Evolutionary conservation across 2,888 invertebrate species (phyloP).

Genomic region (Lepetodrilus schrolli): DNA sequence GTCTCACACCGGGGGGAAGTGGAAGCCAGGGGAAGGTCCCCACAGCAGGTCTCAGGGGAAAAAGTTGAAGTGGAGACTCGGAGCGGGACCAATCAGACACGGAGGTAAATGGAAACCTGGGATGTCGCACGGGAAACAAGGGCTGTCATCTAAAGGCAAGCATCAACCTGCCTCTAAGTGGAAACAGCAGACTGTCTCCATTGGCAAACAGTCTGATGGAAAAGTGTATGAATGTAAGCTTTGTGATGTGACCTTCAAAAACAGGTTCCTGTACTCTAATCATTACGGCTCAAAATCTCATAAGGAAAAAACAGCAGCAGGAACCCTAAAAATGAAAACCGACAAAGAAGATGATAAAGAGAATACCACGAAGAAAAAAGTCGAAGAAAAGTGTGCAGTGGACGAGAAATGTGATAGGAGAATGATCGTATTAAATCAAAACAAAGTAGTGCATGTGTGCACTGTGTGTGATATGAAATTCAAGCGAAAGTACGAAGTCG

Average conservation of each 20-base stretch:
- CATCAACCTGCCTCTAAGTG: constrained; percentile 3
- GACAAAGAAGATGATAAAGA: constrained; percentile 32
- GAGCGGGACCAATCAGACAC: constrained; percentile 62
- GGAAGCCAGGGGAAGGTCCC: constrained; percentile 78
- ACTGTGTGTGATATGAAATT: constrained; percentile 68
- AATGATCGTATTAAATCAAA: constrained; percentile 11
- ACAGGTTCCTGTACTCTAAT: constrained; percentile 54
- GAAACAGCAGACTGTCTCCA: background rate
- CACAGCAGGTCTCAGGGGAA: constrained; percentile 3
- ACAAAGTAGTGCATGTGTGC: constrained; percentile 46
- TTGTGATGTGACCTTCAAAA: constrained; percentile 56
- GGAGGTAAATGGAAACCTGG: constrained; percentile 48
- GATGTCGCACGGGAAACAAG: constrained; percentile 27
- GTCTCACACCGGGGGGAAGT: constrained; percentile 80
- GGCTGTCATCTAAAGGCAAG: background rate
- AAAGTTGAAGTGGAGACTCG: constrained; percentile 84
- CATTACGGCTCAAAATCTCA: constrained; percentile 46
- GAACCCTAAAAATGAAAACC: background rate
- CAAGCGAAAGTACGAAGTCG: constrained; percentile 65
- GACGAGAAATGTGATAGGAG: background rate
- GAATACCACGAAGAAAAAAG: constrained; percentile 7
- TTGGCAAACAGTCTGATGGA: background rate
- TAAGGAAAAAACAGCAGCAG: constrained; percentile 24
- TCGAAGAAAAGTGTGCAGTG: constrained; percentile 17
- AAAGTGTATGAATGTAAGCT: constrained; percentile 47